These are phyloP conservation scores for Bombus ignitus DNA, from an alignment of 1,140 invertebrate species.

Conservation along the genomic window DNA sequence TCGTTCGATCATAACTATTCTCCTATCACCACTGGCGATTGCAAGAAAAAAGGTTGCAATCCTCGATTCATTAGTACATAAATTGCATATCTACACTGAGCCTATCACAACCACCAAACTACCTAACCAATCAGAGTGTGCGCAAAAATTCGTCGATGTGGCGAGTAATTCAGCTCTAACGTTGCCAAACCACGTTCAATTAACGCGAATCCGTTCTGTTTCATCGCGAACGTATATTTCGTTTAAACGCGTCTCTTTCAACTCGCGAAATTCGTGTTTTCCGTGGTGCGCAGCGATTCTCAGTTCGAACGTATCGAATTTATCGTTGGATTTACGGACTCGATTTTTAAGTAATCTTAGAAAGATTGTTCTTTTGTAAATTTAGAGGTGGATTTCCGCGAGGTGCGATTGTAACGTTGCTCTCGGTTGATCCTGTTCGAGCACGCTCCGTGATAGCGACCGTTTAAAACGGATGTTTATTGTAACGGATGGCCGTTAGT, in stretches of 20 bases:
- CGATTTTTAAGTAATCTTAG: constrained; percentile 51
- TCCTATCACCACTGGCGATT: neutral
- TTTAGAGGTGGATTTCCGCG: neutral
- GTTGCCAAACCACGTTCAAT: neutral
- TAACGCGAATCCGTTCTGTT: neutral
- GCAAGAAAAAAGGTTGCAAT: neutral
- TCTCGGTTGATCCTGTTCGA: constrained; percentile 22
- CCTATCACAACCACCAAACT: neutral
- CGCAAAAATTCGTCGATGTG: neutral
- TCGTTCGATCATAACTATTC: neutral
- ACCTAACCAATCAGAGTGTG: neutral
- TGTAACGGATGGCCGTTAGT: constrained; percentile 41
- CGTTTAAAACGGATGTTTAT: constrained; percentile 51
- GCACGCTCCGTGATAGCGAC: constrained; percentile 27
- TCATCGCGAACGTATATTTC: neutral
- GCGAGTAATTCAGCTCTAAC: neutral
- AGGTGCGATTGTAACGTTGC: constrained; percentile 5
- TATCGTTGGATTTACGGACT: constrained; percentile 37
- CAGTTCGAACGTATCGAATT: neutral
- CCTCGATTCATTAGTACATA: neutral
- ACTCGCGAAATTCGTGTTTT: neutral
- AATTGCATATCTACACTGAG: neutral
- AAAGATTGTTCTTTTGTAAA: neutral
- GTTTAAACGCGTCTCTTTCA: neutral
- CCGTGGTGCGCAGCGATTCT: too few species aligned